A percentile compares a stretch with the other conserved stretches of the same genome.
These are phyloP conservation scores for Scaptomyza cyrtandrae DNA, from an alignment of 2,888 invertebrate genomes.

Conservation along the genomic window DNA sequence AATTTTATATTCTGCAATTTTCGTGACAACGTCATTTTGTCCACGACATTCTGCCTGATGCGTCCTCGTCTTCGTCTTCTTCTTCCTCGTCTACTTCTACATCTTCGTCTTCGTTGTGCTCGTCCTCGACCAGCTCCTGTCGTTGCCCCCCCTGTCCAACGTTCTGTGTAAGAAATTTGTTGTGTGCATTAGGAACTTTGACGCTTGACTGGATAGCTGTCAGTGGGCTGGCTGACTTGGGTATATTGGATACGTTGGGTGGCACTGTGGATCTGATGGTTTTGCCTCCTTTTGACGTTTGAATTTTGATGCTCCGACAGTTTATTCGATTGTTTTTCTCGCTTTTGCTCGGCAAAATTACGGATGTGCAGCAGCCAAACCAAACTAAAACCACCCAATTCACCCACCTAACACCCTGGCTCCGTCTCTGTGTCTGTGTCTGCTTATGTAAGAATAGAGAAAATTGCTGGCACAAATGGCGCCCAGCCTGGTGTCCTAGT, in stretches of 20 bases:
- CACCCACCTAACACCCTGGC: constrained; percentile 11
- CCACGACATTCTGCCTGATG: constrained; percentile 81
- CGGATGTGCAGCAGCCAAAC: constrained; percentile 73
- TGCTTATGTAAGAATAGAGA: constrained; percentile 70
- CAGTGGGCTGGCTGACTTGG: constrained; percentile 59
- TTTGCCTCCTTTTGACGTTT: constrained; percentile 76
- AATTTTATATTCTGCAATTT: constrained; percentile 83
- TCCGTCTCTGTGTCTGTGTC: constrained; percentile 8
- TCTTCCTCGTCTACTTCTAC: constrained; percentile 44
- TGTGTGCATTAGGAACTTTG: constrained; percentile 83
- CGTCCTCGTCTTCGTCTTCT: constrained; percentile 54
- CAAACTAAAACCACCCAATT: constrained; percentile 30
- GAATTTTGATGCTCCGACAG: constrained; percentile 81
- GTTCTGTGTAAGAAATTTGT: constrained; percentile 77
- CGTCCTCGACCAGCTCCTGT: constrained; percentile 48
- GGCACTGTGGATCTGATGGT: constrained; percentile 19
- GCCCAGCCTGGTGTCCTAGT: constrained; percentile 48
- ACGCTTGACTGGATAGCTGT: constrained; percentile 82
- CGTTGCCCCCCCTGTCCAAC: neutral
- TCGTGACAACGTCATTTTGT: constrained; percentile 83
- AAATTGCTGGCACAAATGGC: constrained; percentile 78
- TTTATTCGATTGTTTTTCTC: constrained; percentile 82
- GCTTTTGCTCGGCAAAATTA: constrained; percentile 74
- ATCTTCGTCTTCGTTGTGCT: constrained; percentile 9
- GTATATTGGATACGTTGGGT: constrained; percentile 27